phyloP scores from a whole-genome alignment of 2,113 vertebrate species.

The Rhinopomastus cyanomelas region DNA sequence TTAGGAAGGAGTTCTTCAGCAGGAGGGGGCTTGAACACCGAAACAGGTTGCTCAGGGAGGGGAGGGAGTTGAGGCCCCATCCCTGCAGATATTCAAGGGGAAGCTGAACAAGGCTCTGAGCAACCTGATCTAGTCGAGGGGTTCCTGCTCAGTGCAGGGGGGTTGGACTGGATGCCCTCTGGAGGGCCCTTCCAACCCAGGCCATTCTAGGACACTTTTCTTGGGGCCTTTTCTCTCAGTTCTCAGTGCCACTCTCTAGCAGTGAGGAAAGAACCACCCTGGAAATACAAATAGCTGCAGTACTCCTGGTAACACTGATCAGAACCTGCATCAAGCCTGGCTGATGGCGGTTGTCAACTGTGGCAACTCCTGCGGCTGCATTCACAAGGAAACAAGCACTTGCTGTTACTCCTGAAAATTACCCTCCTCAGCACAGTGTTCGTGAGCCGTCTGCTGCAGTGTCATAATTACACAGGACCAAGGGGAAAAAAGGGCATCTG shows the following conservation, averaged over 20 bases:
- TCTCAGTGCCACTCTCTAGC: neutral
- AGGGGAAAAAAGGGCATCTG: neutral
- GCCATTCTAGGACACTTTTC: neutral
- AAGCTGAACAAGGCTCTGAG: too few relatives aligned
- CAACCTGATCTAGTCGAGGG: too few relatives aligned
- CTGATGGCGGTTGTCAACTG: neutral
- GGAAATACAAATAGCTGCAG: neutral
- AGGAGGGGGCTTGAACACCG: too few relatives aligned
- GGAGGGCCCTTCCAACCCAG: too few relatives aligned
- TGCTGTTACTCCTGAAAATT: neutral
- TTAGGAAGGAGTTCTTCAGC: too few relatives aligned
- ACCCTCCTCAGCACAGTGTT: neutral
- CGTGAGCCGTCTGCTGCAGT: neutral
- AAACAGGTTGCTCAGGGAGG: too few relatives aligned
- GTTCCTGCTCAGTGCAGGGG: too few relatives aligned
- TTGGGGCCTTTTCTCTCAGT: neutral
- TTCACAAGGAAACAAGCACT: neutral
- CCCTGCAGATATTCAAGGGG: too few relatives aligned
- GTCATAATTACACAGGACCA: neutral
- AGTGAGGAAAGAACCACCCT: neutral
- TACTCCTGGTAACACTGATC: neutral
- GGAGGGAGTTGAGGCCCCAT: too few relatives aligned
- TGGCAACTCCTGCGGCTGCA: neutral
- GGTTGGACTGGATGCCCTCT: too few relatives aligned
- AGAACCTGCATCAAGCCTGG: neutral